Percentiles rank a stretch among this genome's conserved stretches.
These are phyloP conservation scores for Erpetoichthys calabaricus DNA, from an alignment of 2,797 vertebrate genomes.

Conservation along the genomic window DNA sequence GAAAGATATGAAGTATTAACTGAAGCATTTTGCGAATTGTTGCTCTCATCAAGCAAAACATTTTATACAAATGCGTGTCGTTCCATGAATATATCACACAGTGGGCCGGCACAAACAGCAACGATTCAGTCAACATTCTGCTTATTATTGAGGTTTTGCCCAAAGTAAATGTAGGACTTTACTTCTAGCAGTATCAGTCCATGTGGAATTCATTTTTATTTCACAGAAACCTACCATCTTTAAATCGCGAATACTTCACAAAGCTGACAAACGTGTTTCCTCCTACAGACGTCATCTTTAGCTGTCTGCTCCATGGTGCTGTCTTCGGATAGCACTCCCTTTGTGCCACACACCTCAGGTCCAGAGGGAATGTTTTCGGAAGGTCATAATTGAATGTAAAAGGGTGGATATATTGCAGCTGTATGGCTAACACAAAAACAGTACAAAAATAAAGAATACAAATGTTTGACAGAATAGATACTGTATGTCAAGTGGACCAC, in stretches of 20 bases:
- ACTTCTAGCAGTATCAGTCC: background rate
- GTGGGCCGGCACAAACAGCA: too few species aligned
- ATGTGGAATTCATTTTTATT: background rate
- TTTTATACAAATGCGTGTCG: too few species aligned
- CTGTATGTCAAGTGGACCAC: too few species aligned
- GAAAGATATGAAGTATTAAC: too few species aligned
- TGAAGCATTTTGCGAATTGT: too few species aligned
- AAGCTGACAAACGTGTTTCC: slow-evolving; percentile 19
- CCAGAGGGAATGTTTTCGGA: slow-evolving; percentile 12
- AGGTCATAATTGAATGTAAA: slow-evolving; percentile 19
- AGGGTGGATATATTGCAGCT: slow-evolving; percentile 30
- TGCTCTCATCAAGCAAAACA: too few species aligned
- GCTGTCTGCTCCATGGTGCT: slow-evolving; percentile 11
- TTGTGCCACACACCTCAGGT: slow-evolving; percentile 23
- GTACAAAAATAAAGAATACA: too few species aligned
- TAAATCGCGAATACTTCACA: slow-evolving; percentile 29
- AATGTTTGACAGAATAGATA: too few species aligned
- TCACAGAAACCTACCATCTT: slow-evolving; percentile 23
- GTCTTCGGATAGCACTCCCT: slow-evolving; percentile 17
- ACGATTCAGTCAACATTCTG: too few species aligned
- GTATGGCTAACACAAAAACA: slow-evolving; percentile 20
- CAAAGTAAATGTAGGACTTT: too few species aligned
- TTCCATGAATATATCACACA: too few species aligned
- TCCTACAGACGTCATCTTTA: slow-evolving; percentile 1
- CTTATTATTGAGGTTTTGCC: too few species aligned